These are phyloP conservation scores for Ctenosaura bakeri DNA, from an alignment of 2,797 vertebrate genomes.

Conservation along the genomic window DNA sequence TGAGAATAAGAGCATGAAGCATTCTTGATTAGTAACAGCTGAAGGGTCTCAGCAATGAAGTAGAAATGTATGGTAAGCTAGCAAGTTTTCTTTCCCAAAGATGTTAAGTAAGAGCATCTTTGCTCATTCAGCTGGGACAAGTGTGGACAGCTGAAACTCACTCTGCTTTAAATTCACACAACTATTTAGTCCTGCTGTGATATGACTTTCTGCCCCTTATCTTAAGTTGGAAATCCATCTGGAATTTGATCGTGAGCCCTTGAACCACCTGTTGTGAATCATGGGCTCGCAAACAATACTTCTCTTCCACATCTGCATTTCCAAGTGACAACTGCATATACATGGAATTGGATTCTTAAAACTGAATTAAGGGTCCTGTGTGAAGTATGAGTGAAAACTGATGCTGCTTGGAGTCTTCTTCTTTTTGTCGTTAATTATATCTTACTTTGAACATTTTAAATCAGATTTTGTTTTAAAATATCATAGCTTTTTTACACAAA, in stretches of 20 bases:
- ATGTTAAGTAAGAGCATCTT: not conserved
- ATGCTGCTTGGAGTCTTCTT: not conserved
- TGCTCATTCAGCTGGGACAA: constrained; percentile 2
- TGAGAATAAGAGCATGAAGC: constrained; percentile 28
- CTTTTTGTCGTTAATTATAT: not conserved
- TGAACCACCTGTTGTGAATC: not conserved
- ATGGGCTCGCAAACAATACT: not conserved
- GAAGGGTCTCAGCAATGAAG: not conserved
- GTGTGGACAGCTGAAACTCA: constrained; percentile 10
- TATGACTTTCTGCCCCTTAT: not conserved
- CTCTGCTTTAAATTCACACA: not conserved
- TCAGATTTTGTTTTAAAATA: not conserved
- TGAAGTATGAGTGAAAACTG: not conserved
- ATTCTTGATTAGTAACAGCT: constrained; percentile 23
- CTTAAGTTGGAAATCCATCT: not conserved
- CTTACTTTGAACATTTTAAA: not conserved
- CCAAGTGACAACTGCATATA: not conserved
- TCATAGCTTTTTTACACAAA: not conserved
- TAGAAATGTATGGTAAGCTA: not conserved
- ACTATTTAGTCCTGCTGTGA: not conserved
- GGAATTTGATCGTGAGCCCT: not conserved
- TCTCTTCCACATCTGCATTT: not conserved
- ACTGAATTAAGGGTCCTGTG: too few relatives aligned
- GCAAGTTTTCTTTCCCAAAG: not conserved
- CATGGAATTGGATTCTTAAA: not conserved